These are phyloP conservation scores for Heliconius hewitsoni DNA, from an alignment of 1,140 invertebrate genomes.

Conservation along the genomic window DNA sequence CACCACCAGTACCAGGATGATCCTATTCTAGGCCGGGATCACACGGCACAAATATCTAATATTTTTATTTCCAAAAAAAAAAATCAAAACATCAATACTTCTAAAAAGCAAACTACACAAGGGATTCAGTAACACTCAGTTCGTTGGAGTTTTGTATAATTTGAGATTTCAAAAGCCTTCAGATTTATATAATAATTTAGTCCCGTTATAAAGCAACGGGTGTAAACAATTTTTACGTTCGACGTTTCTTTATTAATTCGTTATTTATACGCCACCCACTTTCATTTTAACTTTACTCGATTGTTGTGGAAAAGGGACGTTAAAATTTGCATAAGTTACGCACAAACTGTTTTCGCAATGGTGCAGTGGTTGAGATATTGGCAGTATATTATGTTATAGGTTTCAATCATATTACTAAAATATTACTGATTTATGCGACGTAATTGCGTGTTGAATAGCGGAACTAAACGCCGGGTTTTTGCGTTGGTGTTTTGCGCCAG, in stretches of 20 bases:
- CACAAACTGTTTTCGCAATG: neutral
- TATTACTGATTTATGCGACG: too few species aligned
- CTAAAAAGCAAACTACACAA: neutral
- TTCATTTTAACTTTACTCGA: neutral
- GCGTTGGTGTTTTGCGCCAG: fast-evolving
- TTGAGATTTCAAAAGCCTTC: neutral
- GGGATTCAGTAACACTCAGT: neutral
- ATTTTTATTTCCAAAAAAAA: neutral
- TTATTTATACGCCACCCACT: slow-evolving; percentile 6
- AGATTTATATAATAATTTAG: slow-evolving; percentile 22
- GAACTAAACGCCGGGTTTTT: too few species aligned
- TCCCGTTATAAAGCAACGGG: slow-evolving; percentile 19
- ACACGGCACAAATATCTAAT: too few species aligned
- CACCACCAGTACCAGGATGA: too few species aligned
- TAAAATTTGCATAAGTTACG: neutral
- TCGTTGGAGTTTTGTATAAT: neutral
- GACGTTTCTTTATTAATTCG: slow-evolving; percentile 38
- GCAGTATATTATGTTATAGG: neutral
- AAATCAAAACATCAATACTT: neutral
- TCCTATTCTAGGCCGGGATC: too few species aligned
- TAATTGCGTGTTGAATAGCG: too few species aligned
- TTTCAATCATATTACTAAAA: neutral
- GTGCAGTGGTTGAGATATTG: neutral
- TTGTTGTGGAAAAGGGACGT: neutral
- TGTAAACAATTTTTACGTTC: slow-evolving; percentile 36